A percentile compares a stretch with the other conserved stretches of the same genome.
Evolutionary conservation across 2,888 invertebrate genomes (phyloP).

Genomic region (Chelonus formosanus): DNA sequence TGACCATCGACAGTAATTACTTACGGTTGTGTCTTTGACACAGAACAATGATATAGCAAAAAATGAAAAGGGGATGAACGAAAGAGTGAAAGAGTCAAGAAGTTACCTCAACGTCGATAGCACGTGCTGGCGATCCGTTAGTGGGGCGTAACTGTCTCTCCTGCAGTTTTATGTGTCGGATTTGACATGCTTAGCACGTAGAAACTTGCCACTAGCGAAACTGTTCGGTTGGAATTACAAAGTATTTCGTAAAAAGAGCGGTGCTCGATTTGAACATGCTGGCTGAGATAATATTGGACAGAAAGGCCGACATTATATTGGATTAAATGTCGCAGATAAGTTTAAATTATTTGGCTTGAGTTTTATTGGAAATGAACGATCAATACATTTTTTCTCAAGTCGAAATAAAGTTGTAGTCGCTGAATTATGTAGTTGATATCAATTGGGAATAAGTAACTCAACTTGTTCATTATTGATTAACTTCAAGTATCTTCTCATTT

Average conservation of each 20-base stretch:
- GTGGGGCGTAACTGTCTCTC: conserved; percentile 58
- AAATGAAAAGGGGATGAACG: conserved; percentile 20
- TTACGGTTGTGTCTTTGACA: conserved; percentile 46
- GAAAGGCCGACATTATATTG: neutral
- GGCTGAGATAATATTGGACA: conserved; percentile 30
- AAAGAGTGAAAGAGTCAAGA: conserved; percentile 30
- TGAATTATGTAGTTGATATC: no score
- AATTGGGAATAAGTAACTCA: no score
- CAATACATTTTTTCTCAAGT: no score
- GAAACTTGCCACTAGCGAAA: conserved; percentile 62
- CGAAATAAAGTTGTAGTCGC: no score
- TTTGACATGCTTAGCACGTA: conserved; percentile 64
- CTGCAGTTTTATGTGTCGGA: conserved; percentile 63
- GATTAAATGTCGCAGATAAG: no score
- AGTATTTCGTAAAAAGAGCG: conserved; percentile 49
- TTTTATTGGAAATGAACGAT: no score
- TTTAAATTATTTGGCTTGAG: no score
- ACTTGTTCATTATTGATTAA: no score
- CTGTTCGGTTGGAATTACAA: conserved; percentile 63
- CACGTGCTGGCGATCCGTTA: conserved; percentile 64
- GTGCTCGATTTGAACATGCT: conserved; percentile 29
- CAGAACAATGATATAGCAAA: conserved; percentile 32
- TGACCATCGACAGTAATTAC: conserved; percentile 54
- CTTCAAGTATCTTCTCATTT: no score
- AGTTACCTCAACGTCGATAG: conserved; percentile 46